phyloP scores from a whole-genome alignment of 2,113 vertebrate species.

The Prunella fulvescens region DNA sequence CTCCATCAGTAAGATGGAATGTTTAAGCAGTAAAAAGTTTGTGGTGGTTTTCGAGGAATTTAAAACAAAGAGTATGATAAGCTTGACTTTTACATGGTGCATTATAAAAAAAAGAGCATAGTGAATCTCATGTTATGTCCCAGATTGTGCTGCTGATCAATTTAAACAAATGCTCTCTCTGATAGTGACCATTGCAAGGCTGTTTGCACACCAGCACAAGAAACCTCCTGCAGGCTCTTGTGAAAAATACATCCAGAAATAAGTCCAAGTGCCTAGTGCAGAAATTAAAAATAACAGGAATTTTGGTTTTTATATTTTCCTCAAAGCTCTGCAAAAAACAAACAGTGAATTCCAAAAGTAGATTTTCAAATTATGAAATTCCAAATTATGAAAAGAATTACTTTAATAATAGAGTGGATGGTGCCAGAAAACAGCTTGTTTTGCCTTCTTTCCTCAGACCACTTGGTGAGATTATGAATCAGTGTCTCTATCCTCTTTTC shows the following conservation, averaged over 20 bases:
- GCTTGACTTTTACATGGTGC: background rate
- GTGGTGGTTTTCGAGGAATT: background rate
- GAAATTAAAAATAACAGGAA: background rate
- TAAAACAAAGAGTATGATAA: background rate
- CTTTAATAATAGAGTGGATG: background rate
- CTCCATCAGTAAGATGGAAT: background rate
- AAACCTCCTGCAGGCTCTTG: background rate
- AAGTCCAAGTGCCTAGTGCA: background rate
- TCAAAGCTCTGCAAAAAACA: background rate
- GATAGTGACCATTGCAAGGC: background rate
- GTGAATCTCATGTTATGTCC: background rate
- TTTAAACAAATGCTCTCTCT: background rate
- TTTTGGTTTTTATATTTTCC: background rate
- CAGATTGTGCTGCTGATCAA: background rate
- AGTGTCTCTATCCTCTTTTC: background rate
- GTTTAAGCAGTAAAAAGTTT: background rate
- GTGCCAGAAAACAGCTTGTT: background rate
- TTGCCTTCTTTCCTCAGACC: background rate
- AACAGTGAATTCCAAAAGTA: background rate
- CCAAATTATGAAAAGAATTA: background rate
- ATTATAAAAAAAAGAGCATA: background rate
- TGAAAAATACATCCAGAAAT: background rate
- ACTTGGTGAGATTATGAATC: background rate
- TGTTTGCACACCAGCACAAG: background rate
- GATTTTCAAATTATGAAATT: background rate